Conservation (phyloP, 2,113 vertebrate species). For the Seriola rivoliana region DNA sequence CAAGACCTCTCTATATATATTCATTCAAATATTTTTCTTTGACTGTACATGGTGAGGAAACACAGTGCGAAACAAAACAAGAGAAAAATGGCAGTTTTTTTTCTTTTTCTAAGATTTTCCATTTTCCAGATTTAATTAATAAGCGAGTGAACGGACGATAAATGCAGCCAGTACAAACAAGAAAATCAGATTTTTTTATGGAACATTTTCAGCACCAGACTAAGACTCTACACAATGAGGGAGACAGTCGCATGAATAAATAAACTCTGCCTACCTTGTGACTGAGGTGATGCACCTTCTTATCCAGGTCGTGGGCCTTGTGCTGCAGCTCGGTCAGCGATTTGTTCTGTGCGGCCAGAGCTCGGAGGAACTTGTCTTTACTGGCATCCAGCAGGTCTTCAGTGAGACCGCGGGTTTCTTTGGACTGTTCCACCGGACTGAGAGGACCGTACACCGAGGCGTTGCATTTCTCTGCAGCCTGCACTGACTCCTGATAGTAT, state of each 20-base stretch:
- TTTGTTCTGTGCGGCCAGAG: constrained; percentile 74
- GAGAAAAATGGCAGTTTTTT: too few species aligned
- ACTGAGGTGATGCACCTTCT: constrained; percentile 69
- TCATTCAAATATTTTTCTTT: too few species aligned
- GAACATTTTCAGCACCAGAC: background rate
- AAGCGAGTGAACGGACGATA: too few species aligned
- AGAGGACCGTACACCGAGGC: constrained; percentile 67
- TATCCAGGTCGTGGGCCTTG: constrained; percentile 74
- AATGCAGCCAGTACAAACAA: too few species aligned
- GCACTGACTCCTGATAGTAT: constrained; percentile 76
- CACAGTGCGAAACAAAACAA: too few species aligned
- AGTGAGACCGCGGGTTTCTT: background rate
- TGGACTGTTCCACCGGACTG: constrained; percentile 78
- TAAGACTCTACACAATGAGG: background rate
- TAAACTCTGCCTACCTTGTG: constrained; percentile 65
- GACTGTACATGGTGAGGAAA: too few species aligned
- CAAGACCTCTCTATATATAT: too few species aligned
- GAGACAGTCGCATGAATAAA: background rate
- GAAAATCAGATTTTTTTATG: too few species aligned
- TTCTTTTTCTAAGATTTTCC: too few species aligned
- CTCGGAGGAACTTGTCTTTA: constrained; percentile 67
- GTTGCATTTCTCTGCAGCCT: constrained; percentile 75
- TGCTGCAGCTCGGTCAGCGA: constrained; percentile 82
- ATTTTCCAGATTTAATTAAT: too few species aligned
- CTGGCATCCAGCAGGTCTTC: constrained; percentile 72